phyloP scores from a whole-genome alignment of 2,888 invertebrate genomes.

The Seira musarum region DNA sequence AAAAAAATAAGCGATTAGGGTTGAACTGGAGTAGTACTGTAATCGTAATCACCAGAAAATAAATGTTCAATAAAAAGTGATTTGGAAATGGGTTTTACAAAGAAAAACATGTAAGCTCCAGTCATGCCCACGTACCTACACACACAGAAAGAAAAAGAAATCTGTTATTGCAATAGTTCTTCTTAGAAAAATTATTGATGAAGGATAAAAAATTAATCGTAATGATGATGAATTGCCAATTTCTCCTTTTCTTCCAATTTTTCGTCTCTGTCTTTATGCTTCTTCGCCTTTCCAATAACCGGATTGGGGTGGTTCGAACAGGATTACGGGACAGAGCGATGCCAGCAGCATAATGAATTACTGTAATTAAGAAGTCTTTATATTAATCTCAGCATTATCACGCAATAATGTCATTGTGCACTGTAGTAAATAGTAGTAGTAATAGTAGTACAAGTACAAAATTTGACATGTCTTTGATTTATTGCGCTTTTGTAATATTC shows the following conservation, averaged over 20 bases:
- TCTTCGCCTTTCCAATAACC: conserved; percentile 24
- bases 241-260: conserved; percentile 15
- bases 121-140: conserved; percentile 20
- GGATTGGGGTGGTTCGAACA: conserved; percentile 37
- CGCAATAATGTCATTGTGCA: conserved; percentile 21
- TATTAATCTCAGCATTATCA: conserved; percentile 8
- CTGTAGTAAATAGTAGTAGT: conserved; percentile 21
- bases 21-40: not conserved
- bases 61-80: conserved; percentile 27
- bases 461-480: not conserved
- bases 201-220: conserved; percentile 23
- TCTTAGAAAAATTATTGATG: conserved; percentile 12
- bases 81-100: conserved; percentile 33
- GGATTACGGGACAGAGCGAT: conserved; percentile 46
- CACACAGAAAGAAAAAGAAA: not conserved
- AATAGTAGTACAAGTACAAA: conserved; percentile 7
- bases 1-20: conserved; percentile 37
- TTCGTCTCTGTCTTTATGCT: conserved; percentile 26
- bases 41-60: not conserved
- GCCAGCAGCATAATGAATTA: too few relatives aligned
- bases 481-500: not conserved
- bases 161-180: conserved; percentile 9
- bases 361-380: not conserved
- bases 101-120: too few relatives aligned
- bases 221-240: conserved; percentile 29